Evolutionary conservation across 2,888 invertebrate species (phyloP), one percentile per base, ranked within the genome.

Genomic region (Xanthia icteritia): DNA sequence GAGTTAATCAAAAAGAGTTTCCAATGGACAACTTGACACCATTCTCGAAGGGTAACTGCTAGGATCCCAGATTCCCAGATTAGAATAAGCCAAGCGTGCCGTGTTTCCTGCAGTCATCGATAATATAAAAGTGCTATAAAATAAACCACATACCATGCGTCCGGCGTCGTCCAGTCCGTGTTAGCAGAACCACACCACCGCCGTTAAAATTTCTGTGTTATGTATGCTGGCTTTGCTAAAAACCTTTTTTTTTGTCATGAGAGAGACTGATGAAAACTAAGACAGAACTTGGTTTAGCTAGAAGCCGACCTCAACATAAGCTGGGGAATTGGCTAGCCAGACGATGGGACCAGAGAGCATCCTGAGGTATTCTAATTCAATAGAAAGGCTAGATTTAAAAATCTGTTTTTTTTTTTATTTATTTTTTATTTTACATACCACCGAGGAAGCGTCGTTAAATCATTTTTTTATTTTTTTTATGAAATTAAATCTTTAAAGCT

Each of bases 81-180:
- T 31, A 80, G 27, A 42, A 17, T 0, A 78, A 81, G 15, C 31
- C 36, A 66, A 73, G 66, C 81, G 39, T 71, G 20, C 13, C 68
- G 13, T 84, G 68, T 80, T 9, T 71, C 74, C 75, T 82, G 71
- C 23, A 64, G 54, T 63, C 6, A 36, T n/a, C 8, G 48, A 45
- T n/a, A 1, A 11, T 39, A 20, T 36, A 51, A 68, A 48, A 42
- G 75, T 82, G 82, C 71, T 72, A 36, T n/a, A 58, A 64, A 81
- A 54, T 20, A 69, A 56, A 60, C 86, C 84, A 93, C 93, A 90
- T 92, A 93, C 94, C 94, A 92, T 92, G 93, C 92, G 61, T 77
- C 74, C 73, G 39, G 77, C n/a, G 82, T 58, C 27, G 68, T 82
- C 83, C 86, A 61, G 17, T 86, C 77, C 79, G 8, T 69, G 88